Base-by-base conservation (phyloP, 1,140 invertebrate genomes). In the Caenorhabditis tropicalis region DNA sequence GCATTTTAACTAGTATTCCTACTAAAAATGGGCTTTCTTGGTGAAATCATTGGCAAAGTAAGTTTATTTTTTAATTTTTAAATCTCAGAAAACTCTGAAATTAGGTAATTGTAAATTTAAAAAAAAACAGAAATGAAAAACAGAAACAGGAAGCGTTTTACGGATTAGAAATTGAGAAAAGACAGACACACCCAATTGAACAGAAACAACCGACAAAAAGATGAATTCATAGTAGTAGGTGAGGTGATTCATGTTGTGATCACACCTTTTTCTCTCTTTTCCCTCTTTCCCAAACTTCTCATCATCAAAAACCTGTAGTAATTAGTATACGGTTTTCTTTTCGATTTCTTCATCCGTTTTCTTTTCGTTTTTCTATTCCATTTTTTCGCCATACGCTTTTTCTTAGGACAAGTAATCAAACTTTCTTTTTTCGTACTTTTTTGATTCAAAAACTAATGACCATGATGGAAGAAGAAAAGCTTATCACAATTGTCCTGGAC, bases 231-330 rank as follows among this genome's bases (percentile, higher is more conserved):
- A 46, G 65, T 74, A 74, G 65, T 43, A 46, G 65, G 7, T 74
- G 36, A 36, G 65, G 36, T 74, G 65, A 74, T 74, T 74, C 65
- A 74, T 74, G 65, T 74, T 43, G 65, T 43, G 65, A 74, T 74
- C 65, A 74, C 36, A 43, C 65, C 65, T 74, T 12, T 65, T 36
- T 65, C n/a, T 74, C 65, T 74, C n/a, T 15, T 19, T 21, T 43
- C 58, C 29, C 33, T 27, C 27, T 24, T 27, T 65, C 16, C 29
- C 29, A 65, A 65, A 65, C 58, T 74, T 74, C 58, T 65, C 65
- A 43, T 74, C 65, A 74, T 74, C 65, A 74, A 74, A 74, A 74
- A 74, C 65, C 65, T 74, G 33, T 74, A 74, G 65, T 74, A 74
- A 74, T 74, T 74, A 74, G n/a, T 74, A 65, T 65, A n/a, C 58